These are phyloP conservation scores for Stomatorhinus ivindoensis DNA, from an alignment of 2,113 vertebrate species.

Conservation along the genomic window DNA sequence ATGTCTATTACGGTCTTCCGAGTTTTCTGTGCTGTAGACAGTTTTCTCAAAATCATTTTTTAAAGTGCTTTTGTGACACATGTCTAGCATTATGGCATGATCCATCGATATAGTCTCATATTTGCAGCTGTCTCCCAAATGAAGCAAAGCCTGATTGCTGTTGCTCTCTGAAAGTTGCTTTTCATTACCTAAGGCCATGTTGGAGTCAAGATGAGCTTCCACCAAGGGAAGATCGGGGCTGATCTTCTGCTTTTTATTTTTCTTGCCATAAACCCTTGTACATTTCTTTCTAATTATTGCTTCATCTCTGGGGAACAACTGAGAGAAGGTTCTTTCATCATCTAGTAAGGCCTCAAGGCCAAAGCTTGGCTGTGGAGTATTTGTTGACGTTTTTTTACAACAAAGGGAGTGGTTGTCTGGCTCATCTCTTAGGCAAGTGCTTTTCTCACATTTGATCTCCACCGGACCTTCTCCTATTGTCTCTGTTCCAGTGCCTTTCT, in stretches of 20 bases:
- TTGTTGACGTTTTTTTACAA: conserved; percentile 37
- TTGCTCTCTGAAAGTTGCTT: conserved; percentile 54
- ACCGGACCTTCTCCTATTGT: conserved; percentile 42
- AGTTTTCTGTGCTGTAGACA: conserved; percentile 13
- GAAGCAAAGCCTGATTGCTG: conserved; percentile 51
- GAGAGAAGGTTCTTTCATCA: conserved; percentile 77
- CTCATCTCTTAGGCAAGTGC: conserved; percentile 34
- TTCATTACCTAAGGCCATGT: conserved; percentile 41
- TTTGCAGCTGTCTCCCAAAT: conserved; percentile 57
- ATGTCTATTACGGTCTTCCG: conserved; percentile 18
- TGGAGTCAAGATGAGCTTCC: conserved; percentile 34
- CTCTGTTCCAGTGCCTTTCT: conserved; percentile 42
- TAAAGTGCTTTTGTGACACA: conserved; percentile 63
- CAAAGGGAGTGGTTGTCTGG: conserved; percentile 29
- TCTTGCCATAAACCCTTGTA: conserved; percentile 79
- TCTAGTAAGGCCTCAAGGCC: conserved; percentile 68
- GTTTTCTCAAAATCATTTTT: conserved; percentile 41
- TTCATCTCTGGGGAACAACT: conserved; percentile 75
- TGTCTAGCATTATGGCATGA: conserved; percentile 69
- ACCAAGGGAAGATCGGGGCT: conserved; percentile 11
- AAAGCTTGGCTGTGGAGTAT: conserved; percentile 19
- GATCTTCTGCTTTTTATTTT: conserved; percentile 64
- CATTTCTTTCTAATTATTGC: conserved; percentile 75
- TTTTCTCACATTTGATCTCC: conserved; percentile 56
- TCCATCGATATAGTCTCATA: conserved; percentile 73